Evolutionary conservation across 2,888 invertebrate genomes (phyloP).

Genomic region (Pseudanteris insignis): DNA sequence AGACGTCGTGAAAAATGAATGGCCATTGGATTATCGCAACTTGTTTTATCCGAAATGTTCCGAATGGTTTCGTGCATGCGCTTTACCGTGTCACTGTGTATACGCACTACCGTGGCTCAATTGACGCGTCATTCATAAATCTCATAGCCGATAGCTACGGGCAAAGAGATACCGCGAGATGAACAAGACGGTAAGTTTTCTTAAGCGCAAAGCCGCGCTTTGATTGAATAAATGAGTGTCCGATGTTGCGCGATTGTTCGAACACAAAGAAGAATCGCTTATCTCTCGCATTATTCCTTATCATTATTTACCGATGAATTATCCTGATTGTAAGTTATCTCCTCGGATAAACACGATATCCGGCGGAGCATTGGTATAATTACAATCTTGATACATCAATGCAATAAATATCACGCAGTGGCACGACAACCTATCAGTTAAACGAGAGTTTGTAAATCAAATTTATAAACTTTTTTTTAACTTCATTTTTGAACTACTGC

Average conservation of each 20-base stretch:
- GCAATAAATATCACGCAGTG: too few relatives aligned
- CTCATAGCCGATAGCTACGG: constrained; percentile 19
- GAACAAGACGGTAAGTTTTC: constrained; percentile 14
- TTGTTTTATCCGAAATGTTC: constrained; percentile 14
- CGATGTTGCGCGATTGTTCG: constrained; percentile 20
- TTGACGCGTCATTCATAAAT: constrained; percentile 38
- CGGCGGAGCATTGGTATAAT: too few relatives aligned
- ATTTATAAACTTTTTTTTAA: too few relatives aligned
- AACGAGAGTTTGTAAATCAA: too few relatives aligned
- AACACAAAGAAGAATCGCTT: not conserved
- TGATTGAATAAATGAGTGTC: constrained; percentile 12
- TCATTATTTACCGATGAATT: not conserved
- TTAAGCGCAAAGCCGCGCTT: constrained; percentile 16
- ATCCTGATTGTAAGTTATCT: too few relatives aligned
- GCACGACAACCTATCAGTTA: too few relatives aligned
- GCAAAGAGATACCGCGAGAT: constrained; percentile 26
- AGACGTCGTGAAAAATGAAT: constrained; percentile 31
- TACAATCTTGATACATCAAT: too few relatives aligned
- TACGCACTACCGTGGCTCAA: constrained; percentile 16
- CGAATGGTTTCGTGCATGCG: constrained; percentile 8
- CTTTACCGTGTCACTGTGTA: constrained; percentile 6
- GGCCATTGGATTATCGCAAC: constrained; percentile 25
- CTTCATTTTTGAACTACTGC: too few relatives aligned
- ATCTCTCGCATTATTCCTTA: not conserved
- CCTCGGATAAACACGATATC: too few relatives aligned